Evolutionary conservation across 2,888 invertebrate genomes (phyloP), one percentile per base, ranked within the genome.

Genomic region (Plagodis dolabraria): DNA sequence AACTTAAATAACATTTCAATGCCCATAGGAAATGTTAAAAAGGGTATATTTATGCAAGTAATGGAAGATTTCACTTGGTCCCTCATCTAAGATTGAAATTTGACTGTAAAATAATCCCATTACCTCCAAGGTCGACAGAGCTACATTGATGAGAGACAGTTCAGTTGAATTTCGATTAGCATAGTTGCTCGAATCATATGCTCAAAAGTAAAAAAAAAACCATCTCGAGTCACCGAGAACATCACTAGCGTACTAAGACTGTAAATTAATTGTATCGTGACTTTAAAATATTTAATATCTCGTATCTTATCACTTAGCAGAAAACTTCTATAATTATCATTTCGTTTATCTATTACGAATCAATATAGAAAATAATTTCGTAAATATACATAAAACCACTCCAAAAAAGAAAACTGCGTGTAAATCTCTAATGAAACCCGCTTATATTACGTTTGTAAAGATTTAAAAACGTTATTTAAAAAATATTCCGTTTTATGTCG

Each of bases 391-490:
- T 83, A 85, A 22, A 85, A 86, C 78, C 83, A 83, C 83, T 88
- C 85, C 85, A 87, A 89, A 90, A 88, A 88, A 75, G 77, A 89
- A 89, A 88, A 85, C 79, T 76, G 78, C 76, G 77, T 82, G 86
- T 89, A 89, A 84, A 85, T 79, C 71, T 85, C 79, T 88, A 87
- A 89, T 84, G 80, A 89, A 88, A 87, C 85, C 86, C 86, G 90
- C 86, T 86, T 88, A 86, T 82, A 83, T 82, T 82, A 78, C 68
- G 69, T 82, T 61, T 87, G 87, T 90, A 90, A 89, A 91, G 82
- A 81, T 69, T 88, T 85, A 86, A 89, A 90, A 90, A 88, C 74
- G 76, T 85, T 83, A n/a, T 49, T 88, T 89, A 87, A 87, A 92
- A 92, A 92, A 92, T 92, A 92, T 90, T 88, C 87, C 83, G 75